These are phyloP conservation scores for Plodia interpunctella DNA, from an alignment of 1,140 invertebrate species.

Conservation along the genomic window DNA sequence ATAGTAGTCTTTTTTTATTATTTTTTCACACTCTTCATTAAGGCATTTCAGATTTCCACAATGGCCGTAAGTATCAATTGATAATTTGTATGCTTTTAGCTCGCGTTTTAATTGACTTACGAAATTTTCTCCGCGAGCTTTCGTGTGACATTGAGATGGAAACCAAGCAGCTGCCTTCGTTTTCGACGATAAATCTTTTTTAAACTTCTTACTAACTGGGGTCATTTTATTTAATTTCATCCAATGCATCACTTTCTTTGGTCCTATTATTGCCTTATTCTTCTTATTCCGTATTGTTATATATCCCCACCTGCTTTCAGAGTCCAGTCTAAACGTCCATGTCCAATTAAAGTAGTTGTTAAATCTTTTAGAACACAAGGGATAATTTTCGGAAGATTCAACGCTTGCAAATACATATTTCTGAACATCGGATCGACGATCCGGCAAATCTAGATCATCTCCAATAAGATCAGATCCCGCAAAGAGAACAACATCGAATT, in stretches of 20 bases:
- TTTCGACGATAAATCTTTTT: constrained; percentile 51
- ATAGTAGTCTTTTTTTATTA: constrained; percentile 67
- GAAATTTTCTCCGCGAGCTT: constrained; percentile 76
- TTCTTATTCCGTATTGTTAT: constrained; percentile 39
- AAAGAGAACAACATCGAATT: constrained; percentile 39
- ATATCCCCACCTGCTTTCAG: constrained; percentile 67
- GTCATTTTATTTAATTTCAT: constrained; percentile 47
- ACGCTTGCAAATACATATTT: constrained; percentile 61
- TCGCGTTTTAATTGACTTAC: constrained; percentile 76
- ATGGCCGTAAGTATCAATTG: constrained; percentile 83
- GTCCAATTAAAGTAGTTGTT: constrained; percentile 79
- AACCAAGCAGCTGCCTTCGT: constrained; percentile 79
- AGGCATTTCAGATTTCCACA: constrained; percentile 74
- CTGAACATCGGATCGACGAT: constrained; percentile 42
- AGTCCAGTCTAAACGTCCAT: constrained; percentile 81
- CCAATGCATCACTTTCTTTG: constrained; percentile 43
- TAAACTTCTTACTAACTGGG: constrained; percentile 36
- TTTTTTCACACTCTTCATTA: constrained; percentile 46
- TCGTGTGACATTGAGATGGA: constrained; percentile 80
- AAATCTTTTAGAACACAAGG: constrained; percentile 27
- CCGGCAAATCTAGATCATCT: constrained; percentile 26
- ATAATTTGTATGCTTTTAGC: constrained; percentile 52
- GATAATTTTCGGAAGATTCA: constrained; percentile 58
- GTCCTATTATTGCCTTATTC: constrained; percentile 45
- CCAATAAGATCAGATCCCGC: constrained; percentile 25